Evolutionary conservation across 2,797 vertebrate genomes (phyloP).

Genomic region (Alfaro cultratus): DNA sequence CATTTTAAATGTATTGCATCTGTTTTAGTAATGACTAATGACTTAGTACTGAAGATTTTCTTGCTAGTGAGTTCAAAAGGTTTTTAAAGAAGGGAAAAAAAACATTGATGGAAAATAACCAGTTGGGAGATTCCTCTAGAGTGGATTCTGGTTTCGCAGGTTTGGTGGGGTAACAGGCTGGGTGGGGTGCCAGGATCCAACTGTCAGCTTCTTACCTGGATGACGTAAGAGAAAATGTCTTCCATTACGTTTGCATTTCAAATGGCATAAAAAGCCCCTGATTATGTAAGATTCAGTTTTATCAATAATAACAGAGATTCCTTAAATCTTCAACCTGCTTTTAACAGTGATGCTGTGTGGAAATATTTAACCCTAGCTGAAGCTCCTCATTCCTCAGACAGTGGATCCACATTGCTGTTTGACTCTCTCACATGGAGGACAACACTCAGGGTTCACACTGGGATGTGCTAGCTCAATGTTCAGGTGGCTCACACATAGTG

Average conservation of each 20-base stretch:
- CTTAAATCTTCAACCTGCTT: background rate
- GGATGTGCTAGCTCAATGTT: background rate
- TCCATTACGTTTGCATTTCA: background rate
- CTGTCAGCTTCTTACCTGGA: background rate
- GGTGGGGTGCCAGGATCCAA: conserved; percentile 3
- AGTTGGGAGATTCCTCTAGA: background rate
- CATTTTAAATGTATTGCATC: background rate
- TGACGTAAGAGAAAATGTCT: background rate
- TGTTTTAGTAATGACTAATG: background rate
- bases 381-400: background rate
- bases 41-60: background rate
- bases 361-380: background rate
- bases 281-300: background rate
- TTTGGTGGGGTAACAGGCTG: conserved; percentile 2
- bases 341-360: background rate
- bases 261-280: background rate
- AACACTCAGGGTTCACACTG: background rate
- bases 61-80: background rate
- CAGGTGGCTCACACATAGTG: background rate
- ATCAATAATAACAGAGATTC: background rate
- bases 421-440: background rate
- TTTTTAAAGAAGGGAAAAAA: background rate
- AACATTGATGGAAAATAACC: background rate
- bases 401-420: background rate
- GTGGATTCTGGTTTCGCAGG: conserved; percentile 13